phyloP scores from a whole-genome alignment of 2,797 vertebrate genomes.

The Dendrocincla tyrannina region DNA sequence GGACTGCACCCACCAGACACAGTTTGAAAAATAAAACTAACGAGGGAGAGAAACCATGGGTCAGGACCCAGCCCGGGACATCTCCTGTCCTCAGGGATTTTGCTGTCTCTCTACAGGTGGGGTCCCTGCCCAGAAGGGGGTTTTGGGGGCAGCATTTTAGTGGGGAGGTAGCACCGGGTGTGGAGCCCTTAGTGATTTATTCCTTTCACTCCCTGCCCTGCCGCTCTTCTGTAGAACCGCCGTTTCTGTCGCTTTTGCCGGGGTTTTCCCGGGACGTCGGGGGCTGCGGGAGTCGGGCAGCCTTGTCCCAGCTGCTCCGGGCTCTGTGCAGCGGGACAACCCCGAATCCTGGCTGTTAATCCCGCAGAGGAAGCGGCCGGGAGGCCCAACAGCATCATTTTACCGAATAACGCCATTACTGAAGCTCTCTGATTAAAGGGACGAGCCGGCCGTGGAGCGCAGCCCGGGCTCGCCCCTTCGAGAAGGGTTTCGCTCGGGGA shows the following conservation, averaged over 20 bases:
- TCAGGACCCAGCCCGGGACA: background rate
- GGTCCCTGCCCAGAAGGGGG: fast-evolving
- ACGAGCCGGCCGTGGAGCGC: background rate
- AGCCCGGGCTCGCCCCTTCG: background rate
- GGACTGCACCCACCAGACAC: background rate
- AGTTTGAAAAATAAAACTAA: background rate
- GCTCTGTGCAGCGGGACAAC: background rate
- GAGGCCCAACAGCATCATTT: background rate
- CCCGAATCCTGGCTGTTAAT: background rate
- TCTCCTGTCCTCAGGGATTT: background rate
- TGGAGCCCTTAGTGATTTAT: background rate
- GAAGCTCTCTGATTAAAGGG: background rate
- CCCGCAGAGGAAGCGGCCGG: background rate
- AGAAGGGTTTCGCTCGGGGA: background rate
- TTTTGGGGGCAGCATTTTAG: fast-evolving
- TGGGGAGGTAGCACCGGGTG: background rate
- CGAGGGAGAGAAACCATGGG: background rate
- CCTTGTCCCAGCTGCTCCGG: background rate
- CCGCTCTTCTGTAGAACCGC: too few relatives aligned
- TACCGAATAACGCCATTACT: background rate
- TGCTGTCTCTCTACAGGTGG: background rate
- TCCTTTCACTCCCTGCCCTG: background rate
- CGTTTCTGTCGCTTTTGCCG: background rate
- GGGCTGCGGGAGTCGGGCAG: background rate
- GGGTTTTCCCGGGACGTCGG: fast-evolving